phyloP scores from a whole-genome alignment of 2,888 invertebrate genomes.

The Ditula angustiorana region DNA sequence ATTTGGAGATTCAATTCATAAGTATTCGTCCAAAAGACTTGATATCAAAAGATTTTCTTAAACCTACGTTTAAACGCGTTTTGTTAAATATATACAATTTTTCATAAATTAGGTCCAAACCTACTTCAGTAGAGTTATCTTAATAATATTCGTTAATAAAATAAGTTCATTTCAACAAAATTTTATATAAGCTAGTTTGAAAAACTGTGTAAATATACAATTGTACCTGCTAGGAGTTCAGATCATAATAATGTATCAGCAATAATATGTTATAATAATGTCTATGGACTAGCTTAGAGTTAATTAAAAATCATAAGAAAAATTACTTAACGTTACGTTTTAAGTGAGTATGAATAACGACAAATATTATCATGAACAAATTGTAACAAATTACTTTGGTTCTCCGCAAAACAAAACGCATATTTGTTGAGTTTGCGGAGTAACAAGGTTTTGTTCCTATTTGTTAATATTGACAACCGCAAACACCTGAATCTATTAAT shows the following conservation, averaged over 20 bases:
- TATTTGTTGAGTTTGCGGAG: too few relatives aligned
- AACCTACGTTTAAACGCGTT: too few relatives aligned
- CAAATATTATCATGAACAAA: constrained; percentile 10
- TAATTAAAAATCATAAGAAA: neutral
- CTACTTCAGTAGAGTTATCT: neutral
- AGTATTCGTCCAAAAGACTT: constrained; percentile 39
- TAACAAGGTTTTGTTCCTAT: too few relatives aligned
- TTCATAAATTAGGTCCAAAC: neutral
- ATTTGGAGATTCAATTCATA: constrained; percentile 45
- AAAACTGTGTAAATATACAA: too few relatives aligned
- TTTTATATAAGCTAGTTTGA: neutral
- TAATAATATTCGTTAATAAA: neutral
- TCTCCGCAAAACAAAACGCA: too few relatives aligned
- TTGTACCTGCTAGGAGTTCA: too few relatives aligned
- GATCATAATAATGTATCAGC: neutral
- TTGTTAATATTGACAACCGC: too few relatives aligned
- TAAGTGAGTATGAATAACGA: constrained; percentile 18
- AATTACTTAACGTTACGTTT: neutral
- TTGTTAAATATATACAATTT: too few relatives aligned
- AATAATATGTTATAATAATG: neutral
- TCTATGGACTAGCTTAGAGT: constrained; percentile 8
- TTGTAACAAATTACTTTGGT: too few relatives aligned
- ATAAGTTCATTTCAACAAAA: neutral
- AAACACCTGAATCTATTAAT: too few relatives aligned
- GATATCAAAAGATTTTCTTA: constrained; percentile 45